Evolutionary conservation across 2,888 invertebrate genomes (phyloP), one percentile per base, ranked within the genome.

Genomic region (Philopedon plagiatum): DNA sequence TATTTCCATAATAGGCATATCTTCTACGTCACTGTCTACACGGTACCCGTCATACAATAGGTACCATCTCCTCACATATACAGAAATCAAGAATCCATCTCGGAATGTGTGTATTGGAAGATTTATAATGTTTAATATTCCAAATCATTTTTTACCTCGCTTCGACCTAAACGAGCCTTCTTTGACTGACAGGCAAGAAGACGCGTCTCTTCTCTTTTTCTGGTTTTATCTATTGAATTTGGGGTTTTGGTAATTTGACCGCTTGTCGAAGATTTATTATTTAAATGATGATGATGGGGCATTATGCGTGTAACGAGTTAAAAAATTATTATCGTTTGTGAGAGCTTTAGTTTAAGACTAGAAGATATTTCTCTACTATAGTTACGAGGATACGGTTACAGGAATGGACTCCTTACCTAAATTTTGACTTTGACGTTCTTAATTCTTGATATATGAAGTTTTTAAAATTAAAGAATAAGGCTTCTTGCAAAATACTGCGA

Each of bases 101-200:
- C 56, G 72, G 74, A 74, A 74, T 74, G 74, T 54, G 74, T 54
- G 71, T 65, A 67, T 49, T 62, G 68, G 58, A 72, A 74, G 74
- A 74, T 74, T 72, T 74, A 74, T 74, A 66, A 65, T 74, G 68
- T 74, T 72, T 65, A 74, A 74, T 74, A 74, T 74, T 71, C 72
- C 37, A 72, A 74, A 68, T 72, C 72, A 74, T 74, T 74, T 74
- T 74, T 74, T 74, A 74, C 68, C 41, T 63, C 58, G 51, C 51
- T 64, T 23, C 29, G 34, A 15, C 66, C 29, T 41, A 68, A 74
- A 74, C 71, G 66, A 71, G 71, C 46, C 37, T 32, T 21, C 23
- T 74, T 71, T 74, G 71, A 71, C 66, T 58, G 71, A 71, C 74
- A 66, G 70, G 58, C 21, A 13, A 1, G 15, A 18, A 32, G 44